These are phyloP conservation scores for Anastatus disparis DNA, from an alignment of 1,140 invertebrate genomes.

Conservation along the genomic window DNA sequence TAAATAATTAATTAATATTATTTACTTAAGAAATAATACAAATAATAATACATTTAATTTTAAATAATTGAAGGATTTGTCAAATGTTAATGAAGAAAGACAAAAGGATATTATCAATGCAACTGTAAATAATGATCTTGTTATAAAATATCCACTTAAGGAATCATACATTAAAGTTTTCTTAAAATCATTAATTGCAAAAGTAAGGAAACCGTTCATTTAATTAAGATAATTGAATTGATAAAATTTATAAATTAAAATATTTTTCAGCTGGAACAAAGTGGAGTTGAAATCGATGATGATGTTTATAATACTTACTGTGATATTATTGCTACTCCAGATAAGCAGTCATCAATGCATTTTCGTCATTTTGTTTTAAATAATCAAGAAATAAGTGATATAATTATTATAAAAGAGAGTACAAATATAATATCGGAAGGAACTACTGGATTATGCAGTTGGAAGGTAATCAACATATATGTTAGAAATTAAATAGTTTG, in stretches of 20 bases:
- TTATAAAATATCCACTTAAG: constrained; percentile 63
- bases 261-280: constrained; percentile 56
- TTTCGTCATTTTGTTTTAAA: constrained; percentile 66
- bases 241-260: background rate
- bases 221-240: background rate
- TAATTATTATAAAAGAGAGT: constrained; percentile 67
- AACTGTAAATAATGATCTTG: constrained; percentile 60
- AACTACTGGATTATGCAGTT: constrained; percentile 70
- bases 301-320: constrained; percentile 63
- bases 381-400: constrained; percentile 40
- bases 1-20: constrained; percentile 3
- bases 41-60: background rate
- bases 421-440: constrained; percentile 68
- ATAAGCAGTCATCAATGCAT: constrained; percentile 49
- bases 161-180: constrained; percentile 65
- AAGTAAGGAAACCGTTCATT: constrained; percentile 42
- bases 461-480: constrained; percentile 68
- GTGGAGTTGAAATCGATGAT: constrained; percentile 59
- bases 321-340: constrained; percentile 52
- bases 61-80: constrained; percentile 40
- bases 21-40: background rate
- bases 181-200: constrained; percentile 63
- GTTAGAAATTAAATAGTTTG: no score
- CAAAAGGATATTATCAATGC: constrained; percentile 61
- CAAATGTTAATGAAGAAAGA: constrained; percentile 44